These are phyloP conservation scores for Mobula birostris DNA, from an alignment of 2,113 vertebrate genomes.

Conservation along the genomic window DNA sequence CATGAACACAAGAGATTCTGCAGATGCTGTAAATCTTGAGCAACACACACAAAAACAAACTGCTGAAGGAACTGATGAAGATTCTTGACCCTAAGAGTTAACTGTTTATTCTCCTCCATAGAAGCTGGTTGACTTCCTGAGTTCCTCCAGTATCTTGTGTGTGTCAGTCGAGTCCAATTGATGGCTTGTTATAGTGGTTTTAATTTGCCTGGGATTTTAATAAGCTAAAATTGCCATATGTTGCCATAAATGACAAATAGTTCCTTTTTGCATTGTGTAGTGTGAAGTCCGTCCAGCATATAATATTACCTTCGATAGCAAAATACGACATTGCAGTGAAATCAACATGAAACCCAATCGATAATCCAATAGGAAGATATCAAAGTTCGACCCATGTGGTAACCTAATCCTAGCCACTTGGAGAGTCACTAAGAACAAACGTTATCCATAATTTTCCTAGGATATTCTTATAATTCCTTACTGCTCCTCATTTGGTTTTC, in stretches of 20 bases:
- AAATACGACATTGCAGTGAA: background rate
- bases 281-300: background rate
- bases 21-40: too few species aligned
- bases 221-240: background rate
- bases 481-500: background rate
- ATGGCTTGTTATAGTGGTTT: background rate
- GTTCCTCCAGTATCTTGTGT: too few species aligned
- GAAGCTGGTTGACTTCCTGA: too few species aligned
- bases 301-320: constrained; percentile 8
- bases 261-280: background rate
- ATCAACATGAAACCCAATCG: background rate
- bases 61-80: too few species aligned
- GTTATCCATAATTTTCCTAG: background rate
- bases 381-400: background rate
- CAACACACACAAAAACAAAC: too few species aligned
- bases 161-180: background rate
- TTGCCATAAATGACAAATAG: background rate
- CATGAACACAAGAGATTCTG: too few species aligned
- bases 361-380: background rate
- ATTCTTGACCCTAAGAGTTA: too few species aligned
- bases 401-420: background rate
- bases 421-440: background rate
- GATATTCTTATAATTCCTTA: background rate
- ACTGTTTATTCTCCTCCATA: too few species aligned
- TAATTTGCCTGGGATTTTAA: background rate